Evolutionary conservation across 53 echinoderm and acorn worm species (phyloP), one percentile per base, ranked within the genome.

Genomic region (Actinopyga echinites): DNA sequence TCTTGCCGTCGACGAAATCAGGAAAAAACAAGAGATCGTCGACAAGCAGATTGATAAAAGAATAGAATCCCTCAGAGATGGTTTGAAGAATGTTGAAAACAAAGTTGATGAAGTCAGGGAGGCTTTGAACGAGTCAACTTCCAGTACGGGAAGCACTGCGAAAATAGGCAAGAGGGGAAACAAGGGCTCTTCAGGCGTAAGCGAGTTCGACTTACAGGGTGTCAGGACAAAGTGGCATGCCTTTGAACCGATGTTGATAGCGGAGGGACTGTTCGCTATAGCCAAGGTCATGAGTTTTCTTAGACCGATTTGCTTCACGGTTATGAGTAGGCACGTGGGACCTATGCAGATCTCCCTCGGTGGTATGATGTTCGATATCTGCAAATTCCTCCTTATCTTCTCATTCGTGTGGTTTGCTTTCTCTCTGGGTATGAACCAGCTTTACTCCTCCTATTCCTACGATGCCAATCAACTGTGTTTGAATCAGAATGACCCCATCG

Each of bases 311-410:
- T 88, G 94, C 35, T 83, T 95, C 52, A 99, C 99, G 4, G 99
- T 99, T 1, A 94, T 99, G 94, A 99, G 92, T 49, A 90, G 93
- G 56, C 99, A 99, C 53, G 99, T 99, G 34, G 99, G 99, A 25
- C 99, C 99, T 20, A 99, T 99, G 99, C 99, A 99, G 91, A 99
- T 99, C 40, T 99, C 99, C 0, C 86, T 99, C 1, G 99, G 99
- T 43, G 90, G 94, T 66, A 99, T 99, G 99, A 94, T 99, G 92
- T 94, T 99, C 75, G 99, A 99, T 57, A 99, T 99, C 75, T 86
- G 92, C 83, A 99, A 99, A 61, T 99, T 99, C 79, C 87, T 99
- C 75, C 78, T 99, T 45, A 99, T 99, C 49, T 99, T 99, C 82
- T 92, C 89, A 15, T 94, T 99, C 74, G 99, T 99, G 28, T 91